These are phyloP conservation scores for Spizaetus ornatus DNA, from an alignment of 2,113 vertebrate genomes.

Conservation along the genomic window DNA sequence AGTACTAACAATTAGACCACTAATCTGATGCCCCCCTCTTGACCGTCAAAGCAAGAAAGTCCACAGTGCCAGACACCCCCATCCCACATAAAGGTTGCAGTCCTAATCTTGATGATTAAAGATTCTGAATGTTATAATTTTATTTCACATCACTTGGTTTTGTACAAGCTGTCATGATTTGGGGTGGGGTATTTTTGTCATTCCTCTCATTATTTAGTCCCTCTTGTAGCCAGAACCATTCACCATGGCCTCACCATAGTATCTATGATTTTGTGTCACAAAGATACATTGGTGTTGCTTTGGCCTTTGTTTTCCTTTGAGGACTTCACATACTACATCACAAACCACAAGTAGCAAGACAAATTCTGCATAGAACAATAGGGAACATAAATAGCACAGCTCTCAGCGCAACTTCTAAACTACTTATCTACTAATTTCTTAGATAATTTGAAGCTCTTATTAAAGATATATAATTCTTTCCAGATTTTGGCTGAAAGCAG, in stretches of 20 bases:
- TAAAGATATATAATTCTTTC: background rate
- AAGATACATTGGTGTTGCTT: background rate
- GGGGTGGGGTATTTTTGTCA: background rate
- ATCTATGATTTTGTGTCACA: background rate
- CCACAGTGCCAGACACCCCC: too few species aligned
- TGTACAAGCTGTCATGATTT: background rate
- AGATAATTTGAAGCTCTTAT: background rate
- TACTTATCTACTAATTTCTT: background rate
- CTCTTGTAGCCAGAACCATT: background rate
- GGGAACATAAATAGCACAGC: background rate
- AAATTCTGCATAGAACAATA: background rate
- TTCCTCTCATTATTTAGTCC: background rate
- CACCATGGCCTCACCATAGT: background rate
- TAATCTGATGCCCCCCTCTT: background rate
- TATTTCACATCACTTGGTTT: background rate
- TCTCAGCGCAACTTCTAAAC: background rate
- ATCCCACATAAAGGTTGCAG: background rate
- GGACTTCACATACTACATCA: background rate
- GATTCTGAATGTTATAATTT: background rate
- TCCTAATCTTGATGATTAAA: background rate
- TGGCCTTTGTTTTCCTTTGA: background rate
- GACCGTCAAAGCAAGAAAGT: background rate
- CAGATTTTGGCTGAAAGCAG: background rate
- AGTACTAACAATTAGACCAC: background rate
- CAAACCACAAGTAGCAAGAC: background rate